Conservation (phyloP, 1,140 invertebrate genomes). For the Philotrypesis tridentata region DNA sequence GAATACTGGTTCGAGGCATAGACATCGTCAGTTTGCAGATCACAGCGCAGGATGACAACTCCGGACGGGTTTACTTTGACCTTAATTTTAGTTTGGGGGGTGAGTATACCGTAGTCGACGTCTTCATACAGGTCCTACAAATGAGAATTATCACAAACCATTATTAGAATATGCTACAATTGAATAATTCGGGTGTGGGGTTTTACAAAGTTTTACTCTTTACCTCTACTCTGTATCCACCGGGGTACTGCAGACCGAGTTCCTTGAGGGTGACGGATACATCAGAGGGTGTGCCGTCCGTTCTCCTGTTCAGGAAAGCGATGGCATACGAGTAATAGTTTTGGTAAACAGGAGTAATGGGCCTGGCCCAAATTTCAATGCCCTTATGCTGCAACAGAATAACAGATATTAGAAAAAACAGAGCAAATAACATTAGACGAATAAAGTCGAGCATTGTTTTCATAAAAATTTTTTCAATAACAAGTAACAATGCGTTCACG, state of each 20-base stretch:
- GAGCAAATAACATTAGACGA: background rate
- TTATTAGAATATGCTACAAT: background rate
- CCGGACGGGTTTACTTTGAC: constrained; percentile 96
- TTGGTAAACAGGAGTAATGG: constrained; percentile 86
- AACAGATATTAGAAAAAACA: constrained; percentile 38
- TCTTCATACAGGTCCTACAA: constrained; percentile 88
- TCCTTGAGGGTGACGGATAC: constrained; percentile 90
- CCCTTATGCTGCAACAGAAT: constrained; percentile 85
- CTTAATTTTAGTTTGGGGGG: constrained; percentile 90
- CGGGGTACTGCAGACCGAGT: constrained; percentile 83
- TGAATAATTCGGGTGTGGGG: no score
- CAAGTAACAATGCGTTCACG: background rate
- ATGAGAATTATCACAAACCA: background rate
- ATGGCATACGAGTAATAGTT: constrained; percentile 91
- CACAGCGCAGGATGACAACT: constrained; percentile 88
- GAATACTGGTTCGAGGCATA: constrained; percentile 75
- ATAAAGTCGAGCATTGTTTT: background rate
- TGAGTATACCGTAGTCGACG: constrained; percentile 87
- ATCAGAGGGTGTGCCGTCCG: constrained; percentile 92
- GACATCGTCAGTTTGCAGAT: constrained; percentile 79
- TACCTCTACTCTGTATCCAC: constrained; percentile 90
- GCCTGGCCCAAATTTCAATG: constrained; percentile 94
- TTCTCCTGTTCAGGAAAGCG: constrained; percentile 89
- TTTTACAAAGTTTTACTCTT: constrained; percentile 44
- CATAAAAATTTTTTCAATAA: background rate